Base-by-base conservation (phyloP, 2,888 invertebrate genomes). In the Mylabris sibirica region DNA sequence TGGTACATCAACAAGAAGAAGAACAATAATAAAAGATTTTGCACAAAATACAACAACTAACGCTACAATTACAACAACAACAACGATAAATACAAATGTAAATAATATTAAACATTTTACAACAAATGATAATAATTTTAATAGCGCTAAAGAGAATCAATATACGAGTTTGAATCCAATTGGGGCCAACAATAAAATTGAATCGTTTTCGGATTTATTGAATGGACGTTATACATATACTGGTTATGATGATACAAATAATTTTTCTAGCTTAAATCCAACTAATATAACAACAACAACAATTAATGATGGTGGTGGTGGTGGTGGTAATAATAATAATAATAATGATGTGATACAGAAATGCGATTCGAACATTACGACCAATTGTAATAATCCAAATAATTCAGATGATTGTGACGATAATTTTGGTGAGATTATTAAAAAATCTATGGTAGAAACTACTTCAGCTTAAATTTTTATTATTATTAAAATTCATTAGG, bases 361-460 rank as follows among this genome's bases (percentile, higher is more conserved):
- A 71, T 75, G 74, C 67, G 75, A 76, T 60, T 69, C 70, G 76
- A 80, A 77, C 30, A 30, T 8, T 76, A 80, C 80, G 76, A 77
- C 78, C 71, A 77, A 70, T 73, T 64, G 38, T 75, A 79, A n/a
- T n/a, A n/a, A 70, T 60, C 72, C 78, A 34, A 77, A 74, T 68
- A 41, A 14, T 41, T 74, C 81, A 59, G 87, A 87, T 60, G 86
- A 88, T 66, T 87, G 87, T 77, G 89, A 88, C 76, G 94, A 94
- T 80, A 95, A 95, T 84, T 95, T 96, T 81, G 95, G 95, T 65
- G 95, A 96, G 87, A 93, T 96, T 79, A 95, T 96, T 77, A 96
- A 95, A 85, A 95, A 96, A 86, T 93, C 94, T 73, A 95, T 96
- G 90, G 95, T 95, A 82, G 95, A 96, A 85, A 95, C 94, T 79